These are phyloP conservation scores for Strigamia transsilvanica DNA, from an alignment of 2,888 invertebrate genomes.

Conservation along the genomic window DNA sequence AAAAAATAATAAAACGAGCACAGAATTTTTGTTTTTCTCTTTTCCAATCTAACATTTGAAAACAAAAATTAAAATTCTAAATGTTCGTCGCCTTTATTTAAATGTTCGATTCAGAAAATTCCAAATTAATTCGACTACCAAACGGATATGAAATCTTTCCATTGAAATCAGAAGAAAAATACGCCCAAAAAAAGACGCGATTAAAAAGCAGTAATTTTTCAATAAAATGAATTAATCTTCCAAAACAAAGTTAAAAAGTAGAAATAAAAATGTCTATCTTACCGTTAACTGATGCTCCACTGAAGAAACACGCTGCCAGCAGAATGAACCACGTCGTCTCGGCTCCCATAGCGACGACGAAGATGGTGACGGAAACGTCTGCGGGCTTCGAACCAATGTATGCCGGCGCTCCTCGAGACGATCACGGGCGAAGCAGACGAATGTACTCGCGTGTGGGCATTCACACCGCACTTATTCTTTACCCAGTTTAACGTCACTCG, in stretches of 20 bases:
- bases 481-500: constrained; percentile 44
- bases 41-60: background rate
- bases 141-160: constrained; percentile 9
- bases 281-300: constrained; percentile 21
- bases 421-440: constrained; percentile 32
- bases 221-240: background rate
- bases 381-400: constrained; percentile 12
- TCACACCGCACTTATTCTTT: constrained; percentile 3
- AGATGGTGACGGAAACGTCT: constrained; percentile 39
- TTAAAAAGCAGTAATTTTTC: background rate
- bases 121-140: constrained; percentile 8
- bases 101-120: constrained; percentile 14
- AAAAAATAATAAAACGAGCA: background rate
- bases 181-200: background rate
- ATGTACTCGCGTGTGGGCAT: constrained; percentile 47
- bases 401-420: constrained; percentile 15
- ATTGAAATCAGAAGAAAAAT: background rate
- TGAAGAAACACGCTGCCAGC: constrained; percentile 14
- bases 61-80: background rate
- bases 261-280: background rate
- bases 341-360: constrained; percentile 34
- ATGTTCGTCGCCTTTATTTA: too few relatives aligned
- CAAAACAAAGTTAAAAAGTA: background rate
- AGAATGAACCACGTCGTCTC: constrained; percentile 34
- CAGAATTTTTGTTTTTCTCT: background rate